Percentiles rank a stretch among this genome's conserved stretches.
Conservation (phyloP, 2,113 vertebrate genomes). For the Cyanoramphus novaezelandiae region DNA sequence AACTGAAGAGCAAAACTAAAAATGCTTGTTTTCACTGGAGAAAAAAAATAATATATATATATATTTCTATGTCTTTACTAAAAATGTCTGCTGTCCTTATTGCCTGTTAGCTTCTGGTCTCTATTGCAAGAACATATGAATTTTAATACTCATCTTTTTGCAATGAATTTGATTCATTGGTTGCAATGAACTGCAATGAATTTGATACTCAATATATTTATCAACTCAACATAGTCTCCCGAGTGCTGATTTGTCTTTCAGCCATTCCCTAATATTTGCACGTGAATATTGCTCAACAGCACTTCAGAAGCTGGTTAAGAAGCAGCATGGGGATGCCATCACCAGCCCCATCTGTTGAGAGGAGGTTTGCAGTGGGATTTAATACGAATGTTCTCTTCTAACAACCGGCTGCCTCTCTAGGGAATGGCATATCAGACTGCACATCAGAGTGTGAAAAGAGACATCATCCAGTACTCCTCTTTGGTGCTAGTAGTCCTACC, state of each 20-base stretch:
- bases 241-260: background rate
- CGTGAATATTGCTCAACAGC: background rate
- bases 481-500: background rate
- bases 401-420: background rate
- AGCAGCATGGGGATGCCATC: background rate
- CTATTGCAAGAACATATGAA: background rate
- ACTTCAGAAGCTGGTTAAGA: background rate
- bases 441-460: background rate
- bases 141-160: background rate
- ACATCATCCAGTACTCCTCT: background rate
- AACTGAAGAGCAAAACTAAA: background rate
- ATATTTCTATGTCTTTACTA: background rate
- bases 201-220: background rate
- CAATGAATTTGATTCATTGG: background rate
- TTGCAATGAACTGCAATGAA: background rate
- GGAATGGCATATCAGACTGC: background rate
- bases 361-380: background rate
- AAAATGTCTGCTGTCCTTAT: background rate
- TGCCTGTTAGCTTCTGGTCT: background rate
- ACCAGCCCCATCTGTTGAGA: background rate
- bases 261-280: background rate
- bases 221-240: background rate
- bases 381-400: background rate
- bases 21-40: background rate
- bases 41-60: background rate